These are phyloP conservation scores for Sebastes steindachneri DNA, from an alignment of 2,797 vertebrate genomes.

Conservation along the genomic window DNA sequence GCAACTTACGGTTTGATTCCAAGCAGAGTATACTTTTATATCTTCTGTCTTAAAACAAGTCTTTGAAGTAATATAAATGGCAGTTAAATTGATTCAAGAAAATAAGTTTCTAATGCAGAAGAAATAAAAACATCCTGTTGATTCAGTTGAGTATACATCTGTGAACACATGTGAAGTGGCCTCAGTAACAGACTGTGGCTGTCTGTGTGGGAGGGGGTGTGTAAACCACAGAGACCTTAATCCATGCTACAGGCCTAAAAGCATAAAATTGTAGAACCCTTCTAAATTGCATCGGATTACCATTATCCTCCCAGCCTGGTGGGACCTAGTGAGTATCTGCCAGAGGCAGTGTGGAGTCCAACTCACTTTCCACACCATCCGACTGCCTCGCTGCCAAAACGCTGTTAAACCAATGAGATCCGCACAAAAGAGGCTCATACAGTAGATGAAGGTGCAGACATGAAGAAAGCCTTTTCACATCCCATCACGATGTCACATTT, in stretches of 20 bases:
- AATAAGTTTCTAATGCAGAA: background rate
- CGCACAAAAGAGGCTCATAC: slow-evolving; percentile 20
- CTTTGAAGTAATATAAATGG: background rate
- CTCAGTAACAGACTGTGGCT: background rate
- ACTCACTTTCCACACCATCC: slow-evolving; percentile 11
- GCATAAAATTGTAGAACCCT: slow-evolving; percentile 45
- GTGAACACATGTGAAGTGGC: slow-evolving; percentile 12
- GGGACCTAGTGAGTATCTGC: slow-evolving; percentile 33
- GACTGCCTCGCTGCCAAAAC: slow-evolving; percentile 32
- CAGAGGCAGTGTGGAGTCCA: slow-evolving; percentile 33
- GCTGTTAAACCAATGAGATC: slow-evolving; percentile 32
- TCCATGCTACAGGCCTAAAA: slow-evolving; percentile 49
- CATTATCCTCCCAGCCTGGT: slow-evolving; percentile 53
- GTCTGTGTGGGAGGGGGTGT: background rate
- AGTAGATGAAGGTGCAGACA: slow-evolving; percentile 39
- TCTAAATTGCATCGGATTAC: slow-evolving; percentile 64
- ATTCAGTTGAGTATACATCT: slow-evolving; percentile 1
- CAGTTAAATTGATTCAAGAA: background rate
- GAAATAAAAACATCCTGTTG: background rate
- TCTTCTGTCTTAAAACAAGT: background rate
- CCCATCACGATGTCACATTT: slow-evolving; percentile 29
- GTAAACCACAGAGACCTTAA: slow-evolving; percentile 48
- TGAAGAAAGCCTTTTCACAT: slow-evolving; percentile 37
- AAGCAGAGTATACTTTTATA: background rate
- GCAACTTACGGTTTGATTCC: background rate